A percentile compares a stretch with the other conserved stretches of the same genome.
These are phyloP conservation scores for Tinea trinotella DNA, from an alignment of 2,888 invertebrate species.

Conservation along the genomic window DNA sequence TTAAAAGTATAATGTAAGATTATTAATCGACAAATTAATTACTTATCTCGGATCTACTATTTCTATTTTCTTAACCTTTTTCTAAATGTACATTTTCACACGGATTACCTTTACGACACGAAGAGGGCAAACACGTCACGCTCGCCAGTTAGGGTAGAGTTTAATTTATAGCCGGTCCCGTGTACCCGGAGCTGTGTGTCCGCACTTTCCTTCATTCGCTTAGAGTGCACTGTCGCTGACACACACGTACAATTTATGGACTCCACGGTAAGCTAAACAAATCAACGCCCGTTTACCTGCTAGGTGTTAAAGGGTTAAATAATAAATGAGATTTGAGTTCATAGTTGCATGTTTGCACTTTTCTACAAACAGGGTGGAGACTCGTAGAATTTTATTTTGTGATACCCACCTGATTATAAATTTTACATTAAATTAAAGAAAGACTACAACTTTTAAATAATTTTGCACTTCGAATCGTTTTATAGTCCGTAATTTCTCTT, in stretches of 20 bases:
- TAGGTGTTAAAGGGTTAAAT: slow-evolving; percentile 24
- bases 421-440: too few species aligned
- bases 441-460: too few species aligned
- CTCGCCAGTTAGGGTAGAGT: slow-evolving; percentile 20
- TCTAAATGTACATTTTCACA: slow-evolving; percentile 7
- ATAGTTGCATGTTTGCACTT: not conserved
- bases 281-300: slow-evolving; percentile 24
- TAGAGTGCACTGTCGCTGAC: slow-evolving; percentile 43
- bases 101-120: slow-evolving; percentile 8
- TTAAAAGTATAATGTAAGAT: too few species aligned
- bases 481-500: not conserved
- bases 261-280: slow-evolving; percentile 31
- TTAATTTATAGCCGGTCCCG: slow-evolving; percentile 29
- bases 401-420: too few species aligned
- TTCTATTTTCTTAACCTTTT: not conserved
- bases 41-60: too few species aligned
- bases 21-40: too few species aligned
- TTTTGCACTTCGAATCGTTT: too few species aligned
- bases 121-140: slow-evolving; percentile 26
- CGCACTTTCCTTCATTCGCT: slow-evolving; percentile 48
- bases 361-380: not conserved
- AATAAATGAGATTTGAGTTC: slow-evolving; percentile 24
- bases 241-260: slow-evolving; percentile 42
- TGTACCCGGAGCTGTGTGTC: slow-evolving; percentile 35
- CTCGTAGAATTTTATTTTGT: too few species aligned